phyloP scores from a whole-genome alignment of 2,797 vertebrate species.

The Acestrorhynchus altus region DNA sequence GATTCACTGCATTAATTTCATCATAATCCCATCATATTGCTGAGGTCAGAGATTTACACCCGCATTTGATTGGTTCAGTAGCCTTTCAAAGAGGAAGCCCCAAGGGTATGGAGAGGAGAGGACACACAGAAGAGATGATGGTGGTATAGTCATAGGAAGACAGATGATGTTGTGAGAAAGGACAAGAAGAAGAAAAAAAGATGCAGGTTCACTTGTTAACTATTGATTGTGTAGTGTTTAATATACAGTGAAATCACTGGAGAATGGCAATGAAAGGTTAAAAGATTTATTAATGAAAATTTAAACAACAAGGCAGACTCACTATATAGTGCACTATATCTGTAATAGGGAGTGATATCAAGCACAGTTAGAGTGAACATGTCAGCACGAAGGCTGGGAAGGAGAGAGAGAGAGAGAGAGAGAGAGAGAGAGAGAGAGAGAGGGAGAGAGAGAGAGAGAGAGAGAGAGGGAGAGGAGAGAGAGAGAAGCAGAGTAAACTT shows the following conservation, averaged over 20 bases:
- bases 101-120: constrained; percentile 22
- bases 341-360: no score
- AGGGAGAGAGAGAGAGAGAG: not conserved
- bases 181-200: constrained; percentile 4
- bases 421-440: constrained; percentile 5
- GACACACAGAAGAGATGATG: not conserved
- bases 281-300: no score
- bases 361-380: no score
- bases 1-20: no score
- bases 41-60: not conserved
- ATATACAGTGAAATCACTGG: no score
- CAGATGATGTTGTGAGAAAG: not conserved
- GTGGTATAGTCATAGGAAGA: constrained; percentile 8
- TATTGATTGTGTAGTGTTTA: no score
- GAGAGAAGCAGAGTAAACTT: not conserved
- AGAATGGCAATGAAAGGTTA: no score
- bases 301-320: no score
- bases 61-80: constrained; percentile 24
- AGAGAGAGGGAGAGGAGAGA: constrained; percentile 16
- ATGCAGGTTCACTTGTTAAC: constrained; percentile 1
- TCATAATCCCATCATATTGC: not conserved
- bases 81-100: constrained; percentile 45
- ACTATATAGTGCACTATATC: no score
- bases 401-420: constrained; percentile 5
- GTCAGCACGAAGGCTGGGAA: no score